phyloP scores from a whole-genome alignment of 2,113 vertebrate genomes.

The Zosterops japonicus region DNA sequence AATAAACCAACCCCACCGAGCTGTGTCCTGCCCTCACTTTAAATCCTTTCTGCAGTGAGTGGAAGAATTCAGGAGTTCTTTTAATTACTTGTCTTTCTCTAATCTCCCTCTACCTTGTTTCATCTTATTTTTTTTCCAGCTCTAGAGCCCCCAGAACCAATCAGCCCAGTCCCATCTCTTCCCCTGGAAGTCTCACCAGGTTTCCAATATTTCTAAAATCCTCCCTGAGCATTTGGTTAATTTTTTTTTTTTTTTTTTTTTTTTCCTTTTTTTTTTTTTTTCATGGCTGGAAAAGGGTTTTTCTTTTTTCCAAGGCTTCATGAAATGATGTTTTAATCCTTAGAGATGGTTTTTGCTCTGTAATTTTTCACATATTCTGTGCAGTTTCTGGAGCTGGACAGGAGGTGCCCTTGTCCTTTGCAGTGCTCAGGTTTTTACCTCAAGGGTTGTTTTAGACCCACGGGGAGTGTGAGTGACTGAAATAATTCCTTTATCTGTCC shows the following conservation, averaged over 20 bases:
- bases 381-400: neutral
- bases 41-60: neutral
- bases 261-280: neutral
- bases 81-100: neutral
- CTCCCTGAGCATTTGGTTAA: neutral
- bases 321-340: neutral
- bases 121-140: neutral
- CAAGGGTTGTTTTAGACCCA: neutral
- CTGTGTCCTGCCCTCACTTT: neutral
- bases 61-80: neutral
- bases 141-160: neutral
- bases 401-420: neutral
- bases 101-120: neutral
- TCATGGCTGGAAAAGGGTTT: too few species aligned
- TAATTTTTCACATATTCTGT: neutral
- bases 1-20: neutral
- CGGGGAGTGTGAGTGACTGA: neutral
- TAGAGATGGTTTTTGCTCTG: neutral
- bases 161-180: neutral
- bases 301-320: neutral
- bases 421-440: neutral
- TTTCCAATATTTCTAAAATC: neutral
- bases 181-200: neutral
- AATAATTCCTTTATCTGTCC: neutral
- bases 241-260: neutral